Base-by-base conservation (phyloP, 2,797 vertebrate species). In the Tapirus indicus region DNA sequence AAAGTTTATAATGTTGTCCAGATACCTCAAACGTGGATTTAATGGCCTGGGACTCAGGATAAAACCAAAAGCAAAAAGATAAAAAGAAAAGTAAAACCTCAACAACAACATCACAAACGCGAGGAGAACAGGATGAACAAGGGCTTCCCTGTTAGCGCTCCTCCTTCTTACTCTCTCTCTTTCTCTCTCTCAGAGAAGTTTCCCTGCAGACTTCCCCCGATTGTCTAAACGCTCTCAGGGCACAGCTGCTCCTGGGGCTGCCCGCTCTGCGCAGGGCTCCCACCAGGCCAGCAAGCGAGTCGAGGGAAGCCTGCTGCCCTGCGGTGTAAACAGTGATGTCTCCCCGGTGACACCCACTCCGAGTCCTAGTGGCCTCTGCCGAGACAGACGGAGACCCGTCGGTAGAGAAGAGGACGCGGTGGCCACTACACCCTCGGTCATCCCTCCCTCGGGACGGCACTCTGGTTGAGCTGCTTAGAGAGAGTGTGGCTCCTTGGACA, bases 201-300 rank as follows among this genome's bases (percentile, higher is more conserved):
- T 87, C 92, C 18, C 23, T 3, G 38, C 0, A 0, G 72, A 89
- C 96, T 98, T 98, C 97, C 98, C 95, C 1, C 52, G 84, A 98
- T 58, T 97, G 97, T 97, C 93, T 94, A 6, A 16, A 7, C 2
- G 6, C 71, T 88, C 83, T 85, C 77, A 54, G 84, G 54, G 84
- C 4, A 64, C 92, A 93, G 97, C 88, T 80, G 49, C 35, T 35
- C 66, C 10, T 41, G 20, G 32, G 21, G 75, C 79, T 35, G 60
- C 38, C 38, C 9, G 58, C 77, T 69, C 12, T 47, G 83, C 11
- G 66, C 49, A 35, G 29, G 3, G 38, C 20, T 23, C 64, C 86
- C 21, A 20, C 89, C 78, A 64, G 25, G 75, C 2, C 79, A 90
- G 38, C 25, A 9, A 86, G 7, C 80, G 12, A 25, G 44, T 38